Evolutionary conservation across 2,113 vertebrate genomes (phyloP).

Genomic region (Semnornis frantzii): DNA sequence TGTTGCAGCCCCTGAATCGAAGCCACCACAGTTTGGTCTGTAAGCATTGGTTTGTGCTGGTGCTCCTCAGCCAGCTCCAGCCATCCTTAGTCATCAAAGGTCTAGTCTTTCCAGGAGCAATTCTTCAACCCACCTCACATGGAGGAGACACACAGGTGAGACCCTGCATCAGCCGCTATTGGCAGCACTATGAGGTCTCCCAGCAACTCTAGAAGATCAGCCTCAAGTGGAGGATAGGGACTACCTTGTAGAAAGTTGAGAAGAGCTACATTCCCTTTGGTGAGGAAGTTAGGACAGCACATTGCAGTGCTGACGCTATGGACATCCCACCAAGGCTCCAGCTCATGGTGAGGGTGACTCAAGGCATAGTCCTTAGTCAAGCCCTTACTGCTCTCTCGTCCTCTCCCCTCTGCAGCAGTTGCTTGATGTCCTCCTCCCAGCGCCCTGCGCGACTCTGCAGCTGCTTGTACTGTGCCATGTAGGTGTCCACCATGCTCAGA

Average conservation of each 20-base stretch:
- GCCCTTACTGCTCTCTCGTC: slow-evolving; percentile 66
- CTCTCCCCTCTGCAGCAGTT: slow-evolving; percentile 65
- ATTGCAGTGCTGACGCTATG: accelerated
- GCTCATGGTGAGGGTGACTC: neutral
- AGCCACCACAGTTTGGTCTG: neutral
- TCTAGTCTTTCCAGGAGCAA: neutral
- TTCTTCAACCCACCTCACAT: neutral
- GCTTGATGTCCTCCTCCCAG: slow-evolving; percentile 72
- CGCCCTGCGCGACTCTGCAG: slow-evolving; percentile 45
- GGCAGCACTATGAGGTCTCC: neutral
- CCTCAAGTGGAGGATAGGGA: neutral
- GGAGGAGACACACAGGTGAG: neutral
- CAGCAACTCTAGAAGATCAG: neutral
- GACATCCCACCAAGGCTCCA: neutral
- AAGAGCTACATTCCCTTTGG: neutral
- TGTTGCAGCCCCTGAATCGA: neutral
- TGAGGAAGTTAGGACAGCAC: neutral
- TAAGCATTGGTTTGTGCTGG: neutral
- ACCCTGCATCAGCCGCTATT: neutral
- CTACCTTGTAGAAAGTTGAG: neutral
- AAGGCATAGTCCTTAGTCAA: neutral
- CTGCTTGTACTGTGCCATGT: slow-evolving; percentile 42
- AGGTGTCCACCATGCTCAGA: slow-evolving; percentile 52
- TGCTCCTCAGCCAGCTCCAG: neutral
- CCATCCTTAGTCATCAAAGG: neutral